Percentiles rank a stretch among this genome's conserved stretches.
phyloP scores from a whole-genome alignment of 2,797 vertebrate species.

The Aulostomus chinensis region DNA sequence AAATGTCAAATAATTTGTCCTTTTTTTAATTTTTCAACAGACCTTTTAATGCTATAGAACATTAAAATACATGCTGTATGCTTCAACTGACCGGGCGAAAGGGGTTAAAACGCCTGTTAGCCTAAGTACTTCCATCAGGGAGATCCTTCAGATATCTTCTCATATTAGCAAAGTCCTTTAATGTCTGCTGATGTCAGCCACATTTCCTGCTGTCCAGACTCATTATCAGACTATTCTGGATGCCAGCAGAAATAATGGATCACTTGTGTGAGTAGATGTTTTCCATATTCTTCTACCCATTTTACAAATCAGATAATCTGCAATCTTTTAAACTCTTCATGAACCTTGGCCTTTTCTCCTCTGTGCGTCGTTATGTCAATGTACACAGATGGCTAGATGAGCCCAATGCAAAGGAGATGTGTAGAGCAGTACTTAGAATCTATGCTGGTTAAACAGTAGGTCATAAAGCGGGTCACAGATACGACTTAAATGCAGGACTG shows the following conservation, averaged over 20 bases:
- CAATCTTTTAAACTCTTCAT: too few relatives aligned
- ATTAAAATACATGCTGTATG: neutral
- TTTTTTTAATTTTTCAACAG: too few relatives aligned
- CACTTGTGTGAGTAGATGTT: neutral
- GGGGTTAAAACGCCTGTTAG: too few relatives aligned
- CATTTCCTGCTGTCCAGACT: conserved; percentile 12
- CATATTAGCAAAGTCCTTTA: neutral
- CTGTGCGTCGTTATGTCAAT: neutral
- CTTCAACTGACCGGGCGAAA: conserved; percentile 9
- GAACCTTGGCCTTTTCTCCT: too few relatives aligned
- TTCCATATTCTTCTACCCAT: too few relatives aligned
- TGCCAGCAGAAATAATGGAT: conserved; percentile 10
- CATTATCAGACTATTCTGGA: neutral
- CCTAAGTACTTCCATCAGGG: conserved; percentile 15
- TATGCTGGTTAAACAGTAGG: too few relatives aligned
- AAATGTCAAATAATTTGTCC: too few relatives aligned
- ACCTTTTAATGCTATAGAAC: neutral
- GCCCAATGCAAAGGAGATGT: neutral
- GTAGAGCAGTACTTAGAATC: too few relatives aligned
- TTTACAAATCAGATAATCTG: too few relatives aligned
- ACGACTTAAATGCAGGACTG: conserved; percentile 2
- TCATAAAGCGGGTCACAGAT: neutral
- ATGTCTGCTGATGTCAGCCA: neutral
- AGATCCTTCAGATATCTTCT: conserved; percentile 12
- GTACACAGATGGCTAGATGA: neutral